A percentile compares a stretch with the other conserved stretches of the same genome.
These are phyloP conservation scores for Caranx ignobilis DNA, from an alignment of 2,113 vertebrate species.

Conservation along the genomic window DNA sequence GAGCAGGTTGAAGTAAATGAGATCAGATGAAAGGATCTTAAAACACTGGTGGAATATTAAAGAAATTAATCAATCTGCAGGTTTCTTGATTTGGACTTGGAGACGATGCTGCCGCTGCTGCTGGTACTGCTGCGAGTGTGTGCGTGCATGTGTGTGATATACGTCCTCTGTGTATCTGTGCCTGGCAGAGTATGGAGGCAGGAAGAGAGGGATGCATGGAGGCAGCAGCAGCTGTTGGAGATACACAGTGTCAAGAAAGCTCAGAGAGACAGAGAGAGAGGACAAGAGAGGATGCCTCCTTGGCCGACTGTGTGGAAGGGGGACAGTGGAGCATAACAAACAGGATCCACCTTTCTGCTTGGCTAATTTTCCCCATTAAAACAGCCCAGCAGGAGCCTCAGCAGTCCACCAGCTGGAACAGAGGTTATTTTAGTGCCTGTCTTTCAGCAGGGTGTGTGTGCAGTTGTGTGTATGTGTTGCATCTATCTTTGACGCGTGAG, in stretches of 20 bases:
- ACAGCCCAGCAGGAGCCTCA: slow-evolving; percentile 93
- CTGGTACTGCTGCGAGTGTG: neutral
- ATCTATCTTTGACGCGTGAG: slow-evolving; percentile 62
- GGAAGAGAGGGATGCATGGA: slow-evolving; percentile 60
- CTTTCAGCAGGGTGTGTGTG: slow-evolving; percentile 76
- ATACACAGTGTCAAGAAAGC: slow-evolving; percentile 78
- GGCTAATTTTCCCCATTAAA: slow-evolving; percentile 99
- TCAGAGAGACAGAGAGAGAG: slow-evolving; percentile 76
- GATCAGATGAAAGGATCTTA: slow-evolving; percentile 14
- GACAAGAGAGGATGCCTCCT: slow-evolving; percentile 84
- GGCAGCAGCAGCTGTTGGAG: slow-evolving; percentile 76
- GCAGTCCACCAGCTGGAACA: slow-evolving; percentile 93
- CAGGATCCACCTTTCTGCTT: slow-evolving; percentile 98
- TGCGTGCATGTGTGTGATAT: slow-evolving; percentile 15
- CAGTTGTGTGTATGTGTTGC: slow-evolving; percentile 50
- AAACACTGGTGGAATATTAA: slow-evolving; percentile 40
- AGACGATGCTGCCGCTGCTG: slow-evolving; percentile 17
- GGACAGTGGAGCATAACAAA: slow-evolving; percentile 95
- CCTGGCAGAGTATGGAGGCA: slow-evolving; percentile 65
- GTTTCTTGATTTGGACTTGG: slow-evolving; percentile 41
- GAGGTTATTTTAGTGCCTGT: slow-evolving; percentile 94
- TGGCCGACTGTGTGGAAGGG: slow-evolving; percentile 87
- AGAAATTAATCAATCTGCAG: neutral
- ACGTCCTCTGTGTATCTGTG: slow-evolving; percentile 52
- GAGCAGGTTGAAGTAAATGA: slow-evolving; percentile 41